A percentile compares a stretch with the other conserved stretches of the same genome.
Conservation (phyloP, 2,888 invertebrate species). For the Torymus aiolomorphi region DNA sequence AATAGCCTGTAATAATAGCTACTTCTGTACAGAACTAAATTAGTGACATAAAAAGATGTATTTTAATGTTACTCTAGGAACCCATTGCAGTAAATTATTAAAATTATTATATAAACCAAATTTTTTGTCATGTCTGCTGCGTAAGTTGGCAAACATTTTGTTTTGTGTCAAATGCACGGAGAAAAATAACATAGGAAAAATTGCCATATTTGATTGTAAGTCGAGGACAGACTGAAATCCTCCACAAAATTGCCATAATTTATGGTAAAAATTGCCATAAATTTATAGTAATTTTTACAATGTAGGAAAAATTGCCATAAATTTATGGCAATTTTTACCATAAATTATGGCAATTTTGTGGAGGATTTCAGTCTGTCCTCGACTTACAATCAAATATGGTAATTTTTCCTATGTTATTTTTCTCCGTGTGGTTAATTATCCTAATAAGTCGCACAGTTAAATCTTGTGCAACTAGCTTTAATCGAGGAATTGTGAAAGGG, state of each 20-base stretch:
- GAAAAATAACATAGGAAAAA: too few species aligned
- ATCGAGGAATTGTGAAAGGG: neutral
- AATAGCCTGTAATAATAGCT: neutral
- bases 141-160: constrained; percentile 31
- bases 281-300: too few species aligned
- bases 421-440: constrained; percentile 26
- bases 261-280: too few species aligned
- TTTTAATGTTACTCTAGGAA: constrained; percentile 2
- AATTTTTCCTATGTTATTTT: too few species aligned
- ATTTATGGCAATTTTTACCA: too few species aligned
- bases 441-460: constrained; percentile 27
- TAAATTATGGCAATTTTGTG: too few species aligned
- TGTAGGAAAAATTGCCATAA: too few species aligned
- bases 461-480: constrained; percentile 1
- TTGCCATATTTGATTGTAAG: too few species aligned
- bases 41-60: constrained; percentile 9
- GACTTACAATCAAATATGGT: too few species aligned
- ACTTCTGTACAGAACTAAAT: neutral
- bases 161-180: constrained; percentile 13
- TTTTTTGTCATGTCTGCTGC: constrained; percentile 9
- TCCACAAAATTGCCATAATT: too few species aligned
- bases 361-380: too few species aligned
- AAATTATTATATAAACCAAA: neutral
- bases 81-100: neutral
- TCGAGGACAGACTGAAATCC: too few species aligned